Percentiles rank a stretch among this genome's conserved stretches.
Evolutionary conservation across 2,113 vertebrate species (phyloP).

Genomic region (Oriolus oriolus): DNA sequence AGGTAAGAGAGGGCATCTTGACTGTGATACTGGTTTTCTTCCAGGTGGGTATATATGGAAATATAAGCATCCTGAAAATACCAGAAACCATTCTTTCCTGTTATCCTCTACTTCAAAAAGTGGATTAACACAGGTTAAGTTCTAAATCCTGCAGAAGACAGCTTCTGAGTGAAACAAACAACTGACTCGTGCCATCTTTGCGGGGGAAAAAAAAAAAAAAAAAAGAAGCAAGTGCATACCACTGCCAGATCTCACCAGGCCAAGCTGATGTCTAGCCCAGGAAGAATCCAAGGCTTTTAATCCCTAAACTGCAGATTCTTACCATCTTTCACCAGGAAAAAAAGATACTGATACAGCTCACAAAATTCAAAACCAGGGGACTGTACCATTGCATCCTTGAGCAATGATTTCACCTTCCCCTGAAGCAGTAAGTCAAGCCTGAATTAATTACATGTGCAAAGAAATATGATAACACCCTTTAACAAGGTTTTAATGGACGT

Average conservation of each 20-base stretch:
- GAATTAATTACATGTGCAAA: slow-evolving; percentile 11
- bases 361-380: neutral
- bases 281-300: neutral
- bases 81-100: neutral
- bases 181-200: neutral
- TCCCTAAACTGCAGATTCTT: neutral
- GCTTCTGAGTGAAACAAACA: neutral
- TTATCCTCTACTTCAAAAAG: neutral
- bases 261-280: neutral
- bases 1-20: neutral
- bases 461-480: neutral
- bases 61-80: neutral
- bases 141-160: neutral
- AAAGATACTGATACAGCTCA: neutral
- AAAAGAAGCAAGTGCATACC: neutral
- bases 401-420: neutral
- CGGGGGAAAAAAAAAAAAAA: neutral
- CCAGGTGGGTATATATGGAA: neutral
- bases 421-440: neutral
- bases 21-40: neutral
- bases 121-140: neutral
- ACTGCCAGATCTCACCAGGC: neutral
- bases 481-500: neutral
- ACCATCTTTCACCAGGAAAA: neutral
- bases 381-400: neutral